Conservation (phyloP, 2,888 invertebrate genomes). For the Scaptodrosophila latifasciaeformis region DNA sequence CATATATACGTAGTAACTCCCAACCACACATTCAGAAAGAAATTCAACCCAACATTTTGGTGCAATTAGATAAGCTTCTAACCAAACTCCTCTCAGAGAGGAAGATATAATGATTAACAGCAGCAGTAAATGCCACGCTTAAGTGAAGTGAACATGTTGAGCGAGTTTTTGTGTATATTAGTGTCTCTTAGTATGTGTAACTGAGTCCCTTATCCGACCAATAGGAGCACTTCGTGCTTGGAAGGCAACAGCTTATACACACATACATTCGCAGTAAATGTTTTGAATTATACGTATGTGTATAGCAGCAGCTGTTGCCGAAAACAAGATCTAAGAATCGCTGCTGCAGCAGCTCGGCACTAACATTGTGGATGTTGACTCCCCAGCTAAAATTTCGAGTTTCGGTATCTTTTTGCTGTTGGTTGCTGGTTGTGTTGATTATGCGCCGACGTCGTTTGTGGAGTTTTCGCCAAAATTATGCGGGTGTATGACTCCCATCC, state of each 20-base stretch:
- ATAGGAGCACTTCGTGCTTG: slow-evolving; percentile 35
- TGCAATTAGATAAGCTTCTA: slow-evolving; percentile 12
- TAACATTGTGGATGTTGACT: slow-evolving; percentile 15
- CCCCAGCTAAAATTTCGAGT: slow-evolving; percentile 24
- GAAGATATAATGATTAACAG: background rate
- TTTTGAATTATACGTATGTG: too few relatives aligned
- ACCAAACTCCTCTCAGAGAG: slow-evolving; percentile 7
- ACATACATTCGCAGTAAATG: slow-evolving; percentile 46
- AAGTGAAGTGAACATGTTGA: slow-evolving; percentile 1
- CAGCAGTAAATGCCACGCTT: background rate
- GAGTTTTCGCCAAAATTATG: slow-evolving; percentile 67
- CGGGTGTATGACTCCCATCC: slow-evolving; percentile 48
- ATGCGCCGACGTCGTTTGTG: slow-evolving; percentile 37
- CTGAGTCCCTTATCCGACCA: slow-evolving; percentile 55
- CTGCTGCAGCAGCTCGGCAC: slow-evolving; percentile 18
- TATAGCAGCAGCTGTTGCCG: slow-evolving; percentile 16
- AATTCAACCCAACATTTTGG: background rate
- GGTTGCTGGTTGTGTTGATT: slow-evolving; percentile 25
- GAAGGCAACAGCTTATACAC: slow-evolving; percentile 32
- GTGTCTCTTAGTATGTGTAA: slow-evolving; percentile 17
- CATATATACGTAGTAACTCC: slow-evolving; percentile 15
- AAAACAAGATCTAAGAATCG: too few relatives aligned
- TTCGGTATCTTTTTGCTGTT: slow-evolving; percentile 17
- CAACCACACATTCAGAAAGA: slow-evolving; percentile 15
- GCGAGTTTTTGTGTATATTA: background rate